Conservation (phyloP, 2,113 vertebrate species). For the Strix aluco region DNA sequence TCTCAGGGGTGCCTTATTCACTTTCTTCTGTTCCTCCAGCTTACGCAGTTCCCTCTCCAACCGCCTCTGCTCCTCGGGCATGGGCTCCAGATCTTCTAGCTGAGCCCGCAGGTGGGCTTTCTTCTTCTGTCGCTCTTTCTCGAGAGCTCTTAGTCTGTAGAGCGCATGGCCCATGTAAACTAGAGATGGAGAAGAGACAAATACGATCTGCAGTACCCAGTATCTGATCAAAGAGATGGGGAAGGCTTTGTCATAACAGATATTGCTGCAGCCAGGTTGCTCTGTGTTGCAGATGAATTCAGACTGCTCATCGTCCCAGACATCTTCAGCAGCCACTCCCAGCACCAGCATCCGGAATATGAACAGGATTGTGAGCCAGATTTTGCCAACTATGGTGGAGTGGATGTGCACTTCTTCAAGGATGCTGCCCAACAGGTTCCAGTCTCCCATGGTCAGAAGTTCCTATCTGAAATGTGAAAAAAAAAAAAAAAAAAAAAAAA, state of each 20-base stretch:
- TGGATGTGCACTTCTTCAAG: slow-evolving; percentile 95
- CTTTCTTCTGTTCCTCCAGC: slow-evolving; percentile 90
- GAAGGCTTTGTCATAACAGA: slow-evolving; percentile 94
- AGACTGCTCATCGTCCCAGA: slow-evolving; percentile 93
- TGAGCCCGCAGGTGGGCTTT: slow-evolving; percentile 84
- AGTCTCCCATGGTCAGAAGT: slow-evolving; percentile 90
- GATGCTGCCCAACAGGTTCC: slow-evolving; percentile 92
- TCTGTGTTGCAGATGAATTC: slow-evolving; percentile 95
- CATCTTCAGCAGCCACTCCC: slow-evolving; percentile 91
- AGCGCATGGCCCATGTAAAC: slow-evolving; percentile 95
- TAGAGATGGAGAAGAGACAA: slow-evolving; percentile 92
- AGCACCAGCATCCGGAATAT: slow-evolving; percentile 95
- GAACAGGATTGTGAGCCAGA: slow-evolving; percentile 96
- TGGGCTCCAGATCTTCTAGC: slow-evolving; percentile 80
- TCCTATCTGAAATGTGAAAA: slow-evolving; percentile 70
- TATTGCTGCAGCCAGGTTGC: slow-evolving; percentile 92
- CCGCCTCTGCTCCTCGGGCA: slow-evolving; percentile 82
- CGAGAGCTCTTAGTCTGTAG: slow-evolving; percentile 86
- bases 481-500: not conserved
- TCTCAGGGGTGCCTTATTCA: slow-evolving; percentile 90
- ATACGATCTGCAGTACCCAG: slow-evolving; percentile 96
- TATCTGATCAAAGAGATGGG: slow-evolving; percentile 94
- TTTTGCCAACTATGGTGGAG: slow-evolving; percentile 94
- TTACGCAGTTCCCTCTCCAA: slow-evolving; percentile 87
- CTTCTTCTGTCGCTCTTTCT: slow-evolving; percentile 88